Evolutionary conservation across 1,140 invertebrate species (phyloP), one percentile per base, ranked within the genome.

Genomic region (Dreissena polymorpha): DNA sequence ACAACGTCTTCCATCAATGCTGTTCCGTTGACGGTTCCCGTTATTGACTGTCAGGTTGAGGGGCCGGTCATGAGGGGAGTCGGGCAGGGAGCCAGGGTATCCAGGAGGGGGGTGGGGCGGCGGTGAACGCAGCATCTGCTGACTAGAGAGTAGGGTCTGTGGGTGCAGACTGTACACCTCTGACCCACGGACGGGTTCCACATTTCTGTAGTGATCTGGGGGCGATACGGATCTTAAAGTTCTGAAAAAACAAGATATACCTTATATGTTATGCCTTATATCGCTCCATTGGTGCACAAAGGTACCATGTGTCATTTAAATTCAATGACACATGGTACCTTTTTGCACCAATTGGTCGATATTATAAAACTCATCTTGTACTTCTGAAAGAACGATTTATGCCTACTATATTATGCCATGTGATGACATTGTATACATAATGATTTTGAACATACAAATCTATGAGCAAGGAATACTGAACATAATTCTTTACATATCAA

Each of bases 41-140:
- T 79, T 88, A 51, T 88, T 88, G 57, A 89, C 84, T 49, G 91
- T 90, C 71, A 91, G 83, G 84, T 89, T 93, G 79, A 91, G 88
- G 65, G 87, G 92, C 75, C 88, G 88, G 73, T 89, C 91, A 85
- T 91, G 88, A 50, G 70, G 85, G 57, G 85, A 79, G 27, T 65
- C 67, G 57, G 55, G 81, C 63, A 53, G 69, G 72, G 74, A 82
- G 64, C 16, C 77, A 39, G 67, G 84, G 60, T 74, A 79, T 14
- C 65, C 39, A 5, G 83, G 84, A 16, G 75, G 84, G 49, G 79
- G 86, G 23, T 70, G 84, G 7, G 84, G 57, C 29, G 85, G 83
- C 51, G 85, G 78, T 67, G 83, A 81, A 14, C 70, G 50, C 39
- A 83, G 60, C 18, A 69, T 27, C 69, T 81, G 12, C 51, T 87